Percentiles rank a stretch among this genome's conserved stretches.
phyloP scores from a whole-genome alignment of 2,888 invertebrate genomes.

The Polia nebulosa region DNA sequence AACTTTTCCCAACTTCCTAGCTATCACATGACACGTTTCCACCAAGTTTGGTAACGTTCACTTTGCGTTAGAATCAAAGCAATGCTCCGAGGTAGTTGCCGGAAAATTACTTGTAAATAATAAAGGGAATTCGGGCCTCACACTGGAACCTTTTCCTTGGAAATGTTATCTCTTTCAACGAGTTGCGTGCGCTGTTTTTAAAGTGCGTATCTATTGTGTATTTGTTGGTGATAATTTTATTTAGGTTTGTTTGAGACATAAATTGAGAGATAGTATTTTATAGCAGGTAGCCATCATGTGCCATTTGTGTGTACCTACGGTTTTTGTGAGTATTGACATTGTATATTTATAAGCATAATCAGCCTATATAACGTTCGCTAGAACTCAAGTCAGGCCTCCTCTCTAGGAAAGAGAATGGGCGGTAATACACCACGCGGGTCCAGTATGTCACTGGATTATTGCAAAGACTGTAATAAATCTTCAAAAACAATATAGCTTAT shows the following conservation, averaged over 20 bases:
- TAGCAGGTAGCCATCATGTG: too few relatives aligned
- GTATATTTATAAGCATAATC: too few relatives aligned
- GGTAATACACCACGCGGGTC: too few relatives aligned
- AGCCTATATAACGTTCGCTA: too few relatives aligned
- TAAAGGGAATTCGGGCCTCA: conserved; percentile 73
- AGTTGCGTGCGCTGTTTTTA: conserved; percentile 69
- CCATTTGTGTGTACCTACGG: too few relatives aligned
- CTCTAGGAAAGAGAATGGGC: too few relatives aligned
- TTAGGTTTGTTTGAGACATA: background rate
- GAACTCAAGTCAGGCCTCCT: too few relatives aligned
- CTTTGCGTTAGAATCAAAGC: conserved; percentile 75
- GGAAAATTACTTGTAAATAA: conserved; percentile 81
- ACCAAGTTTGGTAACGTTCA: conserved; percentile 65
- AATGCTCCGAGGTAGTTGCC: conserved; percentile 73
- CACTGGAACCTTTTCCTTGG: conserved; percentile 69
- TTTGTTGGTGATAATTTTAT: conserved; percentile 30
- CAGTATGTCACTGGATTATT: too few relatives aligned
- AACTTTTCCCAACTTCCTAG: background rate
- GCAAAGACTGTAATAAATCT: too few relatives aligned
- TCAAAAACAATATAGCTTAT: too few relatives aligned
- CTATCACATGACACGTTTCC: conserved; percentile 33
- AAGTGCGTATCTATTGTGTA: conserved; percentile 48
- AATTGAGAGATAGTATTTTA: background rate
- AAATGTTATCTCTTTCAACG: conserved; percentile 70
- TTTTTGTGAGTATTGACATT: too few relatives aligned